Conservation (phyloP, 2,888 invertebrate species). For the Thyatira batis region DNA sequence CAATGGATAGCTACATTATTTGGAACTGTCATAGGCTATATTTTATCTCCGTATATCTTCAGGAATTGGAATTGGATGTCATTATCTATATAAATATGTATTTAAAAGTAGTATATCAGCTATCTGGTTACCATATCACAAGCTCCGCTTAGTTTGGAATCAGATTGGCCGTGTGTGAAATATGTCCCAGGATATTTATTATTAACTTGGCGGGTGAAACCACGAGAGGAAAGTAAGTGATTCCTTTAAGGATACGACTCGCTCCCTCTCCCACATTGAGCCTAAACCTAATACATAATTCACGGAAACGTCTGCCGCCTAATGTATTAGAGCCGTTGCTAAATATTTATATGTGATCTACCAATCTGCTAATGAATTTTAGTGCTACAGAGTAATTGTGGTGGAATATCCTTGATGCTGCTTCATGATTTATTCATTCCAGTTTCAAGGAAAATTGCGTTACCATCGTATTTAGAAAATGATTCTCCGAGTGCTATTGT, state of each 20-base stretch:
- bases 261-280: constrained; percentile 15
- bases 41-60: no score
- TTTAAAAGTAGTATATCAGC: no score
- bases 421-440: constrained; percentile 22
- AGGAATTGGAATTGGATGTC: no score
- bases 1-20: no score
- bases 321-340: constrained; percentile 66
- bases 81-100: no score
- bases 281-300: constrained; percentile 57
- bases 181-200: no score
- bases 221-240: background rate
- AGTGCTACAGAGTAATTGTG: constrained; percentile 23
- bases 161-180: no score
- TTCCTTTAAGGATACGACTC: background rate
- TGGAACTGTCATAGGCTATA: no score
- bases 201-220: no score
- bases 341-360: constrained; percentile 64
- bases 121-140: no score
- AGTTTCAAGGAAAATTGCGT: constrained; percentile 11
- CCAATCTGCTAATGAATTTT: constrained; percentile 66
- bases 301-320: constrained; percentile 51
- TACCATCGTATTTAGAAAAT: constrained; percentile 2
- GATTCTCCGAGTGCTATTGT: background rate
- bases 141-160: no score
- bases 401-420: constrained; percentile 15